phyloP scores from a whole-genome alignment of 2,113 vertebrate species.

The Mungos mungo region DNA sequence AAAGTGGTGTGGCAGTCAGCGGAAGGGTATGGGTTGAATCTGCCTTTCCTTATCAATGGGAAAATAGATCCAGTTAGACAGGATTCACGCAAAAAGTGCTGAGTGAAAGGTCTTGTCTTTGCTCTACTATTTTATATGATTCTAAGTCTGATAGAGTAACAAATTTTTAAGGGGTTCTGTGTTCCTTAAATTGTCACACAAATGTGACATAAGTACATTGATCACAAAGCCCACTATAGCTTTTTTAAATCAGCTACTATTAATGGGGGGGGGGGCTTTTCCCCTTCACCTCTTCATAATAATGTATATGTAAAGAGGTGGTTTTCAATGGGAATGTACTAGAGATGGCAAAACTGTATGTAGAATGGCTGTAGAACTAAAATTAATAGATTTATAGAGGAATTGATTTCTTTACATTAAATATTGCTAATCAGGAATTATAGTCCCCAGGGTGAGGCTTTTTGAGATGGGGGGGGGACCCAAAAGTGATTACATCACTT shows the following conservation, averaged over 20 bases:
- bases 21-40: neutral
- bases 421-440: conserved; percentile 12
- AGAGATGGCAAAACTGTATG: neutral
- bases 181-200: neutral
- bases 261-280: neutral
- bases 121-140: neutral
- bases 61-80: neutral
- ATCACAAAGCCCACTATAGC: neutral
- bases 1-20: neutral
- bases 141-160: neutral
- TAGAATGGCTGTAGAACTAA: conserved; percentile 51
- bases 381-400: conserved; percentile 19
- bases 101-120: neutral
- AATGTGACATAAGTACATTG: neutral
- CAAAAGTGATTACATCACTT: conserved; percentile 46
- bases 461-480: neutral
- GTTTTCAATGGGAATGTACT: neutral
- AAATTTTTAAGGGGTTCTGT: neutral
- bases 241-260: conserved; percentile 10
- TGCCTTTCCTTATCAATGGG: neutral
- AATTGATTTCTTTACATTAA: conserved; percentile 29
- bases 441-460: conserved; percentile 2
- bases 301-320: neutral
- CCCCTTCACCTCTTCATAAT: neutral
- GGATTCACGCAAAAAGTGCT: neutral